A percentile compares a stretch with the other conserved stretches of the same genome.
These are phyloP conservation scores for Aporophyla lueneburgensis DNA, from an alignment of 2,888 invertebrate species.

Conservation along the genomic window DNA sequence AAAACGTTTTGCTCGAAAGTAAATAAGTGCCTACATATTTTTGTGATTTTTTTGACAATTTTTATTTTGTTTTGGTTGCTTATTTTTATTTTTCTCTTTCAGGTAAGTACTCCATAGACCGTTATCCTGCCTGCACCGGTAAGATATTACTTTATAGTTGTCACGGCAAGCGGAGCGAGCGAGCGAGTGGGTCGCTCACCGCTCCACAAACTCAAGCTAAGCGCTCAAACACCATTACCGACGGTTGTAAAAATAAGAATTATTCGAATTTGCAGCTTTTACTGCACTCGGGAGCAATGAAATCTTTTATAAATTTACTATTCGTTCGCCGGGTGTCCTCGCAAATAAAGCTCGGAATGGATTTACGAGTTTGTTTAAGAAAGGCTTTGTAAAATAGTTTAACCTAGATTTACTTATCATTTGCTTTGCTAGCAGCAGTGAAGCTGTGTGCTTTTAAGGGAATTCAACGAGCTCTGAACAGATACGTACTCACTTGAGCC, in stretches of 20 bases:
- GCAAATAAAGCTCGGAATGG: conserved; percentile 7
- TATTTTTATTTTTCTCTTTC: conserved; percentile 56
- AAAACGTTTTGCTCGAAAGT: background rate
- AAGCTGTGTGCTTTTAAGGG: no score
- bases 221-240: conserved; percentile 33
- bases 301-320: conserved; percentile 34
- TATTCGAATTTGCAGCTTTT: conserved; percentile 31
- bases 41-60: background rate
- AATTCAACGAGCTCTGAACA: background rate
- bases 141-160: conserved; percentile 34
- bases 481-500: no score
- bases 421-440: background rate
- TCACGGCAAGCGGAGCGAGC: conserved; percentile 2
- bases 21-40: background rate
- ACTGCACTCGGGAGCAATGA: conserved; percentile 15
- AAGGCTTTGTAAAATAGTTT: conserved; percentile 22
- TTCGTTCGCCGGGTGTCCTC: conserved; percentile 8
- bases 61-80: conserved; percentile 25
- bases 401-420: conserved; percentile 19
- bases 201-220: conserved; percentile 8
- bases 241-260: conserved; percentile 27
- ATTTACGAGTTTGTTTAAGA: conserved; percentile 36
- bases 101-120: conserved; percentile 56
- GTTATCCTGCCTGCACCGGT: conserved; percentile 31
- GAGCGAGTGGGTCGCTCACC: conserved; percentile 3